Conservation (phyloP, 2,113 vertebrate genomes). For the Glaucomys volans region DNA sequence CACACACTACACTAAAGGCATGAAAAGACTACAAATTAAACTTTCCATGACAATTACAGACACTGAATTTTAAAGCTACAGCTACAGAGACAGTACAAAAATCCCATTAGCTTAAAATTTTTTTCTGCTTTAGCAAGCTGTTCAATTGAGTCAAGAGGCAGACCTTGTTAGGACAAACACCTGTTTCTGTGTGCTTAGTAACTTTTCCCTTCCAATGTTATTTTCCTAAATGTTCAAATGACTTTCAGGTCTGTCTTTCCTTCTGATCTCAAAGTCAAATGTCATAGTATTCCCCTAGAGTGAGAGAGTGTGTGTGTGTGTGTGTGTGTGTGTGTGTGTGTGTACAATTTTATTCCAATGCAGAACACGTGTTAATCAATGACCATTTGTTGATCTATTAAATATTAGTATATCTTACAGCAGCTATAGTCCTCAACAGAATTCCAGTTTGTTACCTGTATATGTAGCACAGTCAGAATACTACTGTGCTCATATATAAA, state of each 20-base stretch:
- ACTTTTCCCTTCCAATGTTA: constrained; percentile 56
- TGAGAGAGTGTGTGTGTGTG: no score
- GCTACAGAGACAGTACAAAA: constrained; percentile 66
- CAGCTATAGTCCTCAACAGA: constrained; percentile 83
- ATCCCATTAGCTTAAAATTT: constrained; percentile 53
- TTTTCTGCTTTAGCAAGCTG: constrained; percentile 59
- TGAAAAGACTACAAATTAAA: constrained; percentile 68
- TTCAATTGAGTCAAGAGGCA: constrained; percentile 29
- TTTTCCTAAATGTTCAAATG: constrained; percentile 73
- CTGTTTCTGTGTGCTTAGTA: constrained; percentile 44
- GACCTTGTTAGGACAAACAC: constrained; percentile 63
- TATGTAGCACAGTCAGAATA: constrained; percentile 75
- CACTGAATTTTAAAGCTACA: constrained; percentile 70
- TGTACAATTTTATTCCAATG: constrained; percentile 75
- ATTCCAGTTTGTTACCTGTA: constrained; percentile 86
- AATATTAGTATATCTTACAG: constrained; percentile 72
- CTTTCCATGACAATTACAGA: constrained; percentile 56
- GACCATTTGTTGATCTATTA: constrained; percentile 71
- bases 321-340: neutral
- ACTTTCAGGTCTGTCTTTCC: constrained; percentile 77
- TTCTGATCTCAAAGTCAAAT: constrained; percentile 81
- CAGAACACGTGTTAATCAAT: constrained; percentile 75
- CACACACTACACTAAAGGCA: constrained; percentile 63
- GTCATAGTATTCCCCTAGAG: constrained; percentile 68
- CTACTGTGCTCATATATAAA: constrained; percentile 74